These are phyloP conservation scores for Pachycephus smyrnensis DNA, from an alignment of 2,888 invertebrate species.

Conservation along the genomic window DNA sequence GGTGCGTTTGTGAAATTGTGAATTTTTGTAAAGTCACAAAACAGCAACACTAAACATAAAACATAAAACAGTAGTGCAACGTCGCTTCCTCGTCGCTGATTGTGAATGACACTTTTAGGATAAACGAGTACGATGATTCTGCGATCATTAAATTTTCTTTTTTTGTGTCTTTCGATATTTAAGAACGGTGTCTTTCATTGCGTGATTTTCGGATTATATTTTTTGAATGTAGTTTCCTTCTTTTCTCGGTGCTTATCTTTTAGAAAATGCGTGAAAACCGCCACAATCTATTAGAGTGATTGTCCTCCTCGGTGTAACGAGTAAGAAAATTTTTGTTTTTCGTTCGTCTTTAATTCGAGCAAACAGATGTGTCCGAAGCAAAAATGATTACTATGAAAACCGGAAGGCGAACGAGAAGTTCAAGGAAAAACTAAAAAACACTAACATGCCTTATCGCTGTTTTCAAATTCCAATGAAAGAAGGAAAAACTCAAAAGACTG, in stretches of 20 bases:
- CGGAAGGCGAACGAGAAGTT: background rate
- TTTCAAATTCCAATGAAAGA: background rate
- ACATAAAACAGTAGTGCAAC: too few species aligned
- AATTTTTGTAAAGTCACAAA: background rate
- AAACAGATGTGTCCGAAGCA: background rate
- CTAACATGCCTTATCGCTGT: background rate
- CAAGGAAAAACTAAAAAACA: background rate
- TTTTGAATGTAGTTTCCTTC: background rate
- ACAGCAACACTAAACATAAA: background rate
- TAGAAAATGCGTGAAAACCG: background rate
- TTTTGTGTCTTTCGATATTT: background rate
- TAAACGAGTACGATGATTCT: too few species aligned
- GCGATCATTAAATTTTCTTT: too few species aligned
- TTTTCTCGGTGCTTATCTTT: background rate
- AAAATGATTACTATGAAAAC: background rate
- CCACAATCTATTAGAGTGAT: background rate
- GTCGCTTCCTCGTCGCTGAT: background rate
- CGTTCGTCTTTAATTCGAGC: background rate
- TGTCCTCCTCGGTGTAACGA: background rate
- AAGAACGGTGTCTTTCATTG: background rate
- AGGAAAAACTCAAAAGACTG: background rate
- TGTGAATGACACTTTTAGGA: too few species aligned
- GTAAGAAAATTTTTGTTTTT: background rate
- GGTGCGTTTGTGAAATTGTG: conserved; percentile 1
- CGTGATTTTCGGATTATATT: background rate